These are phyloP conservation scores for Salvelinus alpinus DNA, from an alignment of 2,113 vertebrate species.

Conservation along the genomic window DNA sequence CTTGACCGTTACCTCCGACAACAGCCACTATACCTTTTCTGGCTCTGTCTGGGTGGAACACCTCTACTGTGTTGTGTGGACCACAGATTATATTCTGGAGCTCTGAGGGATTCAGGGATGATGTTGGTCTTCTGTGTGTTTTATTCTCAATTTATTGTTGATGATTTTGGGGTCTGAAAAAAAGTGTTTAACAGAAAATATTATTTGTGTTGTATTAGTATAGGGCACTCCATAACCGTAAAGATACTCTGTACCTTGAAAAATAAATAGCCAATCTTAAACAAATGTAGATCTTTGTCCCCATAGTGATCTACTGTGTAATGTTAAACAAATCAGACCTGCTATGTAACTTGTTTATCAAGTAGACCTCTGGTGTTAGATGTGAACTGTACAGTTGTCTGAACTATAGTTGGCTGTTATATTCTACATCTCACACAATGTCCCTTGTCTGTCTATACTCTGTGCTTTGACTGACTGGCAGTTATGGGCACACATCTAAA, in stretches of 20 bases:
- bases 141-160: not conserved
- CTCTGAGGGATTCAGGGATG: not conserved
- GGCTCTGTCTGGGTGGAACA: not conserved
- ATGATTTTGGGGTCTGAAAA: constrained; percentile 51
- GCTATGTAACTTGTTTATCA: too few species aligned
- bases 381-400: too few species aligned
- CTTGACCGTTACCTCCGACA: not conserved
- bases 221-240: not conserved
- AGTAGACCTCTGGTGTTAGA: too few species aligned
- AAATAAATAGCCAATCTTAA: constrained; percentile 24
- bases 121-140: not conserved
- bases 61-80: not conserved
- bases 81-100: not conserved
- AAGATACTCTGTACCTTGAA: constrained; percentile 27
- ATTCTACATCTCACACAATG: not conserved
- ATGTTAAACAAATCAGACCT: too few species aligned
- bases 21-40: not conserved
- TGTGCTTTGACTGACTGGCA: too few species aligned
- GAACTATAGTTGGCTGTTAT: not conserved
- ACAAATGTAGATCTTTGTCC: not conserved
- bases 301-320: too few species aligned
- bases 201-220: constrained; percentile 24
- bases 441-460: not conserved
- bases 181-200: constrained; percentile 32
- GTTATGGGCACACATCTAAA: not conserved